Conservation (phyloP, 2,797 vertebrate genomes). For the Schizopygopsis malacanthus region DNA sequence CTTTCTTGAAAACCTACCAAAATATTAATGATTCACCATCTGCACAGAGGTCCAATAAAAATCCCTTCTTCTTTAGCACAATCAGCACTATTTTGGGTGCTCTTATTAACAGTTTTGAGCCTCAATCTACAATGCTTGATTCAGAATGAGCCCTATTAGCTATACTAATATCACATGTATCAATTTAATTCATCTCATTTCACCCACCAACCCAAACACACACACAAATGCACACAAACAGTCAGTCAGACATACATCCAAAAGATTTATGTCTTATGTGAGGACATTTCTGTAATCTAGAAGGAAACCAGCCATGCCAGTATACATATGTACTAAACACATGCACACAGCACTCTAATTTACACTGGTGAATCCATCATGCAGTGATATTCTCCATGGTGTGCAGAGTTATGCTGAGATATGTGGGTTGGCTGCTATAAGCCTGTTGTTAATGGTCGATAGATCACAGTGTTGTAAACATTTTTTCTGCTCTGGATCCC, state of each 20-base stretch:
- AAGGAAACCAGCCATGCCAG: constrained; percentile 1
- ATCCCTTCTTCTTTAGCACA: neutral
- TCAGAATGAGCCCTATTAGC: neutral
- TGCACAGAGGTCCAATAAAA: neutral
- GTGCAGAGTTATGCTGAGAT: constrained; percentile 48
- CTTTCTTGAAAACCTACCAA: neutral
- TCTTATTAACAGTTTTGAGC: neutral
- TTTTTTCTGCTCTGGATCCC: constrained; percentile 29
- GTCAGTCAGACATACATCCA: constrained; percentile 11
- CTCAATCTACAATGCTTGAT: neutral
- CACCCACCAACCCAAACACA: neutral
- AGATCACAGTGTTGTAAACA: constrained; percentile 56
- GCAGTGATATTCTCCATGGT: constrained; percentile 46
- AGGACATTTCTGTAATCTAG: constrained; percentile 6
- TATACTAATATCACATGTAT: neutral
- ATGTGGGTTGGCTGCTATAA: constrained; percentile 49
- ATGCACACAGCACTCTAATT: constrained; percentile 39
- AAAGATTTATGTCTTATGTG: constrained; percentile 12
- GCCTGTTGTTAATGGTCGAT: constrained; percentile 53
- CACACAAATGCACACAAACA: neutral
- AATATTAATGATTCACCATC: neutral
- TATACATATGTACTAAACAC: neutral
- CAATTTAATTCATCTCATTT: neutral
- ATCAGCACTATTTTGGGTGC: neutral
- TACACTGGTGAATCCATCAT: constrained; percentile 54